These are phyloP conservation scores for Prochilodus magdalenae DNA, from an alignment of 2,113 vertebrate species.

Conservation along the genomic window DNA sequence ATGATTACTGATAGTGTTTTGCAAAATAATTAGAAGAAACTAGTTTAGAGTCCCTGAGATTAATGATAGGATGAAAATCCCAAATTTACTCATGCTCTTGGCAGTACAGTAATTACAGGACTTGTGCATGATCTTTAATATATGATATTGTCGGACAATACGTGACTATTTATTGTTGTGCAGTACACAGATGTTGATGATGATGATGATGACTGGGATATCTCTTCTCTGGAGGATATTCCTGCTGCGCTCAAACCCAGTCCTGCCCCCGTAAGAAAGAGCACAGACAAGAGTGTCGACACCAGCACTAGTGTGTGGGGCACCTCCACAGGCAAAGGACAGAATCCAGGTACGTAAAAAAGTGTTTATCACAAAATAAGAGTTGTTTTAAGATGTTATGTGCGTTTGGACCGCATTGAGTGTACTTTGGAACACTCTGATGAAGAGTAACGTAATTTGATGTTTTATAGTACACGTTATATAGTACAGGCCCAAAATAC, in stretches of 20 bases:
- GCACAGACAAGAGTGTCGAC: constrained; percentile 68
- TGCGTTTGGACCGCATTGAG: too few species aligned
- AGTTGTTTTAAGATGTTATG: too few species aligned
- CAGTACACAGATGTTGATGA: constrained; percentile 58
- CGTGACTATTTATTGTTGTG: constrained; percentile 2
- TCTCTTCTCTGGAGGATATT: constrained; percentile 84
- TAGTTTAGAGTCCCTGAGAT: not conserved
- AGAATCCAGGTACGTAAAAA: constrained; percentile 80
- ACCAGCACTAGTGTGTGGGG: constrained; percentile 83
- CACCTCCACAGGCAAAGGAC: constrained; percentile 66
- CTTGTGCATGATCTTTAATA: not conserved
- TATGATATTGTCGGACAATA: not conserved
- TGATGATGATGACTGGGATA: constrained; percentile 81
- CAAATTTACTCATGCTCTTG: too few species aligned
- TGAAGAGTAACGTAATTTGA: too few species aligned
- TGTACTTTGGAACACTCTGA: too few species aligned
- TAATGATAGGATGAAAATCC: too few species aligned
- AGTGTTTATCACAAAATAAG: not conserved
- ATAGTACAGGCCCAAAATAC: too few species aligned
- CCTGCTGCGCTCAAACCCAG: constrained; percentile 63
- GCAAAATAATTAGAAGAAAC: too few species aligned
- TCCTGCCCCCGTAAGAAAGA: constrained; percentile 72
- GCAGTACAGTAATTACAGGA: too few species aligned
- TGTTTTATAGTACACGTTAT: too few species aligned
- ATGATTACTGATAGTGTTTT: too few species aligned